Base-by-base conservation (phyloP, 2,113 vertebrate genomes). In the Myocastor coypus region DNA sequence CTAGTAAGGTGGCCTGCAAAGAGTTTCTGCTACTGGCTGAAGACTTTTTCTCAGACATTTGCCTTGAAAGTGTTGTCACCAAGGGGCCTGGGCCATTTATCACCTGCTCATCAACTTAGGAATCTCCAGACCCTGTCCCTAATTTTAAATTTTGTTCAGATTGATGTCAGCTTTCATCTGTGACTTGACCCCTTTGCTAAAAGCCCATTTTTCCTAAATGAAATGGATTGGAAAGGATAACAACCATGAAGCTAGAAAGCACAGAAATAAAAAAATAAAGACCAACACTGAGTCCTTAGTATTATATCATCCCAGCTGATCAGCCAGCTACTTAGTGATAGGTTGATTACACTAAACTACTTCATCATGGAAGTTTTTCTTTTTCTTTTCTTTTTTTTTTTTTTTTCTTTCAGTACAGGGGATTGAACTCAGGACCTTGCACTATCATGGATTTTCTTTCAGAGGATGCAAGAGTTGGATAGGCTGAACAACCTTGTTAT, bases 221-320 rank as follows among this genome's bases (percentile, higher is more conserved):
- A 46, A 94, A 95, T 96, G 91, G 96, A 93, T 17, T 42, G 66
- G 59, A 87, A 92, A 87, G 93, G 57, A 40, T 88, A 82, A 89
- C n/a, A 96, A 57, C 57, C 63, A 40, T 34, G 82, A 75, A 92
- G 46, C 61, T 46, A 26, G 73, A 28, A 94, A 42, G 40, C 19
- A 32, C 28, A 13, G 64, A 42, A 77, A 77, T 28, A 46, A 46
- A 77, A 77, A 77, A 14, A 28, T 77, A 77, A 46, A 73, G 11
- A 26, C 10, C 20, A 42, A 77, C 24, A 77, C 24, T 77, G 71
- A 77, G 26, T 77, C 22, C 57, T 30, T 83, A 59, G 40, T 42
- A n/a, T 80, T 55, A 52, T 16, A 71, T 55, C 30, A 46, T 40
- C 57, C 30, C 52, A 55, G 50, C 17, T 80, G 50, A 80, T 34